Base-by-base conservation (phyloP, 2,113 vertebrate genomes). In the Lucifuga dentata region DNA sequence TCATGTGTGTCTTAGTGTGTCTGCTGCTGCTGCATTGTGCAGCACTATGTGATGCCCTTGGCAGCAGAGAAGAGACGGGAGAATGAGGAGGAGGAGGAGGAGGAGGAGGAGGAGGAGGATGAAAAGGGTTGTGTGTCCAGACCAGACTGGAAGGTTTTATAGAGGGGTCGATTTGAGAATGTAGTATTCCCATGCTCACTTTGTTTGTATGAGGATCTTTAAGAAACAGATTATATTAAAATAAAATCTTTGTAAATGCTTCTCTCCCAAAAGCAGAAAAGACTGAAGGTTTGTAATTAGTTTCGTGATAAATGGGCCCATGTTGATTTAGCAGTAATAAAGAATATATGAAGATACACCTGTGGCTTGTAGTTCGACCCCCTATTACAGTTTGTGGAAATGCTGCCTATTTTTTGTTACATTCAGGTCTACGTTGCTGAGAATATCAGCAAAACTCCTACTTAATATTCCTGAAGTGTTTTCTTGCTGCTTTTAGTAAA, bases 1-100 rank as follows among this genome's bases (percentile, higher is more conserved):
- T 81, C 71, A 40, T 75, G 79, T 62, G 75, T 20, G 7, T n/a
- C 67, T 68, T 68, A 41, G 64, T 62, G 52, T 65, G 64, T 50
- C 67, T 17, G 15, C 80, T 72, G 80, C 50, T 62, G 72, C 63
- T 58, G 64, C 68, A 21, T 29, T 61, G 77, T 33, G 8, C 52
- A 35, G 49, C 10, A 9, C 43, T 17, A 32, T 24, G 16, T 29
- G 0, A 52, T 53, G 66, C 32, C 61, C 50, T 81, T 57, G 57
- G 53, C 58, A 45, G 62, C 61, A 39, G 35, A 72, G 36, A 63
- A 70, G 46, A 76, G n/a, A 68, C 11, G 2, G 48, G 19, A 26
- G 36, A 60, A 36, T 8, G 65, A 40, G 52, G 16, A 24, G 44
- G 36, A 57, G 53, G 60, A 68, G 35, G 68, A 1, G 3, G 33